Conservation (phyloP, 2,797 vertebrate genomes). For the Oceanodroma leucorhoa region DNA sequence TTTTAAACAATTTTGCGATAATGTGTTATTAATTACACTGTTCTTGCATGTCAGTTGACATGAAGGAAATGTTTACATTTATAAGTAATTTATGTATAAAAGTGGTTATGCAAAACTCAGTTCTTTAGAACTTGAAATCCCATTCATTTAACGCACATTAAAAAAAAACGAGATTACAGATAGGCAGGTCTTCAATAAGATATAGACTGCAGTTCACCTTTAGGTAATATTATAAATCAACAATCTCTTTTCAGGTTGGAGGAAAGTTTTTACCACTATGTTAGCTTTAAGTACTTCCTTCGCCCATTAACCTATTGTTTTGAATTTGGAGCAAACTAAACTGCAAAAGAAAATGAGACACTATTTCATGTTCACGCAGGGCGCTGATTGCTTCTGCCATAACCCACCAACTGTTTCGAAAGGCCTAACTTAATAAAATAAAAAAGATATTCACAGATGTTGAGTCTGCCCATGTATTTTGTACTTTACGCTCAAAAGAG, state of each 20-base stretch:
- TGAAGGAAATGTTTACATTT: background rate
- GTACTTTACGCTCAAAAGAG: background rate
- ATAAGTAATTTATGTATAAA: background rate
- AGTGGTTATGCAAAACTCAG: background rate
- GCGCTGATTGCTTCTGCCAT: background rate
- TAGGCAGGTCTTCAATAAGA: background rate
- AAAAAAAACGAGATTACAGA: background rate
- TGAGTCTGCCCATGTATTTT: background rate
- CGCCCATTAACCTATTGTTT: background rate
- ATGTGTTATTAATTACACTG: slow-evolving; percentile 14
- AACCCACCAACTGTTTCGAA: background rate
- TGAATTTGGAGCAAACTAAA: background rate
- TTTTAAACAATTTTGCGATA: background rate
- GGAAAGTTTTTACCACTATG: background rate
- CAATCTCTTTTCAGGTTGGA: background rate
- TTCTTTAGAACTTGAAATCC: background rate
- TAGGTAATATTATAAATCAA: background rate
- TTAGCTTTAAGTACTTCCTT: background rate
- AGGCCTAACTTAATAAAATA: background rate
- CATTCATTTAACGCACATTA: background rate
- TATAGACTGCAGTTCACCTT: background rate
- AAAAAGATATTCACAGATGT: background rate
- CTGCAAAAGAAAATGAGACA: background rate
- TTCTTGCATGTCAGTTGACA: background rate
- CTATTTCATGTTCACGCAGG: background rate